Conservation (phyloP, 2,888 invertebrate genomes). For the Catocala fraxini region DNA sequence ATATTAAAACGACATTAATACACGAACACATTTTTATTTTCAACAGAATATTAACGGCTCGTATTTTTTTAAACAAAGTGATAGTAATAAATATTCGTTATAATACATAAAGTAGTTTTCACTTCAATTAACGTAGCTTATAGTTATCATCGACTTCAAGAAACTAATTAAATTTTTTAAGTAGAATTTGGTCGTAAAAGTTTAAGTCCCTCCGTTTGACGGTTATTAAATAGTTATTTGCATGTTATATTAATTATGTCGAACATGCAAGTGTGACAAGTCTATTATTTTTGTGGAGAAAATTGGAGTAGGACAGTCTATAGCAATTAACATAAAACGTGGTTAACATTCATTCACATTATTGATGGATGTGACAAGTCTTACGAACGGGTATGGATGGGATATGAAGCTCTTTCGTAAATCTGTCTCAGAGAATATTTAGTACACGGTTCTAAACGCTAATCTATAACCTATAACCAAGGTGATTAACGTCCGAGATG, state of each 20-base stretch:
- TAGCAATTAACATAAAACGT: slow-evolving; percentile 68
- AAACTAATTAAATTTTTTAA: slow-evolving; percentile 16
- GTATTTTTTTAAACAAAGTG: slow-evolving; percentile 58
- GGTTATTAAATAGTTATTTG: slow-evolving; percentile 56
- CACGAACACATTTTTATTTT: slow-evolving; percentile 65
- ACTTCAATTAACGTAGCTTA: slow-evolving; percentile 22
- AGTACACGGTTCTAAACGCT: slow-evolving; percentile 38
- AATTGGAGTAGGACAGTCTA: background rate
- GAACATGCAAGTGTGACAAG: slow-evolving; percentile 62
- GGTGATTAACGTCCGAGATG: slow-evolving; percentile 41
- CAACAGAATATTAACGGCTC: slow-evolving; percentile 60
- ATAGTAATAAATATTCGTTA: slow-evolving; percentile 35
- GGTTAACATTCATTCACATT: slow-evolving; percentile 69
- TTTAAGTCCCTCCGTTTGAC: slow-evolving; percentile 15
- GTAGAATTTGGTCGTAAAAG: slow-evolving; percentile 9
- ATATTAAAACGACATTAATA: slow-evolving; percentile 76
- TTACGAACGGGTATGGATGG: slow-evolving; percentile 26
- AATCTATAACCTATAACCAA: slow-evolving; percentile 42
- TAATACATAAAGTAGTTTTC: slow-evolving; percentile 27
- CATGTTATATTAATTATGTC: slow-evolving; percentile 69
- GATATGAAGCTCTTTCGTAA: slow-evolving; percentile 41
- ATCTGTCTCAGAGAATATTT: slow-evolving; percentile 38
- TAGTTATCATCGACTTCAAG: slow-evolving; percentile 11
- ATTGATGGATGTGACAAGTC: slow-evolving; percentile 59
- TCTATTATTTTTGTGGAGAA: slow-evolving; percentile 62